Conservation (phyloP, 2,888 invertebrate species). For the Mechanitis mazaeus region DNA sequence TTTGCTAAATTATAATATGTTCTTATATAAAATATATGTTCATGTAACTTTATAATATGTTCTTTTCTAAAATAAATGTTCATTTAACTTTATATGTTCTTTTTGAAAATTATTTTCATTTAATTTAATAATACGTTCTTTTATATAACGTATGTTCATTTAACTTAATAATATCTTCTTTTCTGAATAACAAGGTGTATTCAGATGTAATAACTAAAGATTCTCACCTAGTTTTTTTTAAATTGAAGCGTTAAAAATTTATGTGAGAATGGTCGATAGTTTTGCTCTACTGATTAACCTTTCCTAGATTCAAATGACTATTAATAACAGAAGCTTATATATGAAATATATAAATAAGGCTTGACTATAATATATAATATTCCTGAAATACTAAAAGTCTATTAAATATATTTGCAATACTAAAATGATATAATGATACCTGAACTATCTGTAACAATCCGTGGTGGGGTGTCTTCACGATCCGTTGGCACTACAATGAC, state of each 20-base stretch:
- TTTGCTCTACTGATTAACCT: background rate
- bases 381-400: background rate
- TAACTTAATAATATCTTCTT: no score
- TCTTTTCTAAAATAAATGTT: no score
- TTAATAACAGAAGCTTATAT: background rate
- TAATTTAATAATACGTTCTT: no score
- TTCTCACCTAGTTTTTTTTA: background rate
- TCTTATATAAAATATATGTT: no score
- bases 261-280: background rate
- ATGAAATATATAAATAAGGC: background rate
- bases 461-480: conserved; percentile 72
- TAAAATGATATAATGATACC: conserved; percentile 49
- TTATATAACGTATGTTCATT: no score
- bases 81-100: no score
- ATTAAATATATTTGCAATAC: background rate
- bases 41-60: no score
- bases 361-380: conserved; percentile 6
- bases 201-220: background rate
- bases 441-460: conserved; percentile 80
- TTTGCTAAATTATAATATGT: no score
- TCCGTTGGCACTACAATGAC: conserved; percentile 68
- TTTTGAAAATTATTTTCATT: no score
- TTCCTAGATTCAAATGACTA: background rate
- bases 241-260: background rate
- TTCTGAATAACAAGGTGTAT: no score